Percentiles rank a stretch among this genome's conserved stretches.
These are phyloP conservation scores for Potorous gilbertii DNA, from an alignment of 2,797 vertebrate genomes.

Conservation along the genomic window DNA sequence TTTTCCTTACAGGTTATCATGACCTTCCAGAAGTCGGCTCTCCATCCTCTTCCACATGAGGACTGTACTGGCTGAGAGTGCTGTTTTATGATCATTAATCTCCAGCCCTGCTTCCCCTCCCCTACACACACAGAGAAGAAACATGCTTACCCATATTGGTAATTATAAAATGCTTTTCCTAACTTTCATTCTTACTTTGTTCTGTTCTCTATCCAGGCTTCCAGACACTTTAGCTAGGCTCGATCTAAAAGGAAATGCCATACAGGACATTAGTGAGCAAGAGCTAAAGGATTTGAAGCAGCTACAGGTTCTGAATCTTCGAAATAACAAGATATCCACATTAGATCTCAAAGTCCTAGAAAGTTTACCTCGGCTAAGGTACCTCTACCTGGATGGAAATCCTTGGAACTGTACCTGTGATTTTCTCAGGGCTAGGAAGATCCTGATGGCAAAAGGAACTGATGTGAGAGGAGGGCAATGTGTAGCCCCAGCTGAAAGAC, in stretches of 20 bases:
- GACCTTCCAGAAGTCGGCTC: not conserved
- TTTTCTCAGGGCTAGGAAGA: constrained; percentile 83
- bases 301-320: constrained; percentile 89
- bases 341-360: constrained; percentile 83
- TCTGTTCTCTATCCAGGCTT: constrained; percentile 83
- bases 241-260: constrained; percentile 89
- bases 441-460: constrained; percentile 84
- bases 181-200: constrained; percentile 7
- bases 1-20: not conserved
- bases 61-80: not conserved
- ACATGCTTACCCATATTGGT: not conserved
- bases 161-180: not conserved
- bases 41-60: not conserved
- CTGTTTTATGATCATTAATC: not conserved
- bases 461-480: constrained; percentile 87
- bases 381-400: constrained; percentile 88
- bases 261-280: constrained; percentile 83
- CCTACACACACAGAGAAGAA: constrained; percentile 1
- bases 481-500: constrained; percentile 78
- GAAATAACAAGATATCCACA: constrained; percentile 87
- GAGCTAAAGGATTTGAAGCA: constrained; percentile 86
- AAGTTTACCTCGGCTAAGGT: constrained; percentile 85
- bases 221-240: constrained; percentile 87
- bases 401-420: constrained; percentile 90
- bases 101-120: not conserved